Base-by-base conservation (phyloP, 2,113 vertebrate species). In the Lethenteron reissneri region DNA sequence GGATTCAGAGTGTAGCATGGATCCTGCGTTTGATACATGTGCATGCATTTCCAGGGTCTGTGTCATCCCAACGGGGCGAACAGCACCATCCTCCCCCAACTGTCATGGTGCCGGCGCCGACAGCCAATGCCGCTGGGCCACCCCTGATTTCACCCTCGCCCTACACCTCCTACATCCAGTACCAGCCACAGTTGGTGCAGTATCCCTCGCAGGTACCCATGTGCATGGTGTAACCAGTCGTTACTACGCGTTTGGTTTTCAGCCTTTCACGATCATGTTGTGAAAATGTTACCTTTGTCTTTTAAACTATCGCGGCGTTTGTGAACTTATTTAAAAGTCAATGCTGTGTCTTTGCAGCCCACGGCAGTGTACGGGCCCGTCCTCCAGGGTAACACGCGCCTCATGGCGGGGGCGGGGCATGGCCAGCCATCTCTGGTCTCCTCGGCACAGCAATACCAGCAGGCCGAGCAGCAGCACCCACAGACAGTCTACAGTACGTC, bases 301-400 rank as follows among this genome's bases (percentile, higher is more conserved):
- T 70, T 21, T 70, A 41, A 41, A 56, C 21, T 13, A 13, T 70
- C 56, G 21, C 13, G 70, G 79, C 12, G 71, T 21, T 2, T 3
- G 8, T 8, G 57, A 56, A 10, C 57, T 0, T 9, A 0, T 62
- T 72, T 68, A 75, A 71, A 72, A 74, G 58, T 70, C 69, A 77
- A 71, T 60, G 71, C 2, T 75, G 58, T 74, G 58, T 75, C 64
- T 72, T 57, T 75, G 13, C 83, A 95, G 90, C 87, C 90, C 58
- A 89, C 92, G 82, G 92, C 96, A 75, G 83, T 97, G 77, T 97
- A 97, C 78, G 92, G 88, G 79, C 89, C 88, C 68, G 88, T 96
- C 62, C 89, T 97, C 81, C 94, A 91, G 84, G 84, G 89, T 73
- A 84, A 80, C 62, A 84, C 88, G 74, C 84, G 94, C 75, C 91